phyloP scores from a whole-genome alignment of 2,888 invertebrate species.

The Tethea ocularis region DNA sequence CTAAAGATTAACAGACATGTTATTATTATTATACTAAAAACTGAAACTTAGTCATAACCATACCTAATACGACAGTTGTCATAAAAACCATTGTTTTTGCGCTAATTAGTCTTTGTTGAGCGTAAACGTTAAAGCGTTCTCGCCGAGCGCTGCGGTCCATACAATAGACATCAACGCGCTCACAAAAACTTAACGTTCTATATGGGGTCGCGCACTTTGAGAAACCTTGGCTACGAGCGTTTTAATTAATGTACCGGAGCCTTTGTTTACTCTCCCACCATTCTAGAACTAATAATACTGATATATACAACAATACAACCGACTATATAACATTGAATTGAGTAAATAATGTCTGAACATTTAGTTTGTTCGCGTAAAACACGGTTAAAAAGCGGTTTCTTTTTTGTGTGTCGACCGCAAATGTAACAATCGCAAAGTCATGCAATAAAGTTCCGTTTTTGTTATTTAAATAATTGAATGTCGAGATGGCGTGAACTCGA shows the following conservation, averaged over 20 bases:
- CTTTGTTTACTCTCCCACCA: background rate
- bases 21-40: background rate
- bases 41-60: background rate
- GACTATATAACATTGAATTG: background rate
- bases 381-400: background rate
- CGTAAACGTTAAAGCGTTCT: background rate
- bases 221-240: background rate
- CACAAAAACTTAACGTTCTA: background rate
- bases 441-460: background rate
- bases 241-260: background rate
- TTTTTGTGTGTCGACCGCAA: background rate
- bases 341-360: background rate
- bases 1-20: too few species aligned
- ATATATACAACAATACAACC: background rate
- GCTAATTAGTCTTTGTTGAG: background rate
- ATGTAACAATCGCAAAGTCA: background rate
- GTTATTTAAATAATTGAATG: background rate
- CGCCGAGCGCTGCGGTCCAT: background rate
- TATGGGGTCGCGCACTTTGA: background rate
- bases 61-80: background rate
- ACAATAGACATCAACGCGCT: constrained; percentile 11
- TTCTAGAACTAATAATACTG: background rate
- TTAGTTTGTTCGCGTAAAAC: background rate
- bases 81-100: background rate
- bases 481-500: background rate